Evolutionary conservation across 1,140 invertebrate species (phyloP).

Genomic region (Tetramorium simillimum): DNA sequence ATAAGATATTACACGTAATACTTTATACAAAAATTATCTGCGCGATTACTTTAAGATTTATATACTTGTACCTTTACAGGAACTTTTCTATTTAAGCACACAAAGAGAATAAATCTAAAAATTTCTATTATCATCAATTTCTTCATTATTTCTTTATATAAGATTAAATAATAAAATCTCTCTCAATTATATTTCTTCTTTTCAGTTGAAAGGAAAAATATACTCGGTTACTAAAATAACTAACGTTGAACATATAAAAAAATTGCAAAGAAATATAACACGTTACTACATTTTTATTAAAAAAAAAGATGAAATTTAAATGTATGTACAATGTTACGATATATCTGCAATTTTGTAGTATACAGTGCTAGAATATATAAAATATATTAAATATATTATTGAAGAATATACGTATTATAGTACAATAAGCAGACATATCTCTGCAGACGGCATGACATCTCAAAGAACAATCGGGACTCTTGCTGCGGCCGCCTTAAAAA

Average conservation of each 20-base stretch:
- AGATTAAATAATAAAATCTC: not conserved
- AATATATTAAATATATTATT: not conserved
- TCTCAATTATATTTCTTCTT: not conserved
- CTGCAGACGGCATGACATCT: not conserved
- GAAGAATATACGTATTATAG: too few relatives aligned
- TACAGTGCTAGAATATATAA: not conserved
- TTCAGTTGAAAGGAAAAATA: too few relatives aligned
- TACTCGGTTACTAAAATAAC: not conserved
- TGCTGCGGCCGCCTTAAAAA: not conserved
- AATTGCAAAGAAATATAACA: not conserved
- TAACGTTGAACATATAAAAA: not conserved
- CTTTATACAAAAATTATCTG: not conserved
- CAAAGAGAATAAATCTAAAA: not conserved
- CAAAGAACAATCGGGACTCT: conserved; percentile 18
- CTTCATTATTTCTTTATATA: too few relatives aligned
- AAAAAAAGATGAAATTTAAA: not conserved
- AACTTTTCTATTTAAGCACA: not conserved
- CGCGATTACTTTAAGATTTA: not conserved
- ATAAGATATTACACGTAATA: conserved; percentile 44
- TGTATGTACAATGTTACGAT: not conserved
- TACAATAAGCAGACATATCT: not conserved
- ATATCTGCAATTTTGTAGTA: not conserved
- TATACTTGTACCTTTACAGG: not conserved
- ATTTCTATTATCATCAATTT: not conserved
- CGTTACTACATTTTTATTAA: not conserved